Evolutionary conservation across 2,888 invertebrate genomes (phyloP).

Genomic region (Bunonema sp.): DNA sequence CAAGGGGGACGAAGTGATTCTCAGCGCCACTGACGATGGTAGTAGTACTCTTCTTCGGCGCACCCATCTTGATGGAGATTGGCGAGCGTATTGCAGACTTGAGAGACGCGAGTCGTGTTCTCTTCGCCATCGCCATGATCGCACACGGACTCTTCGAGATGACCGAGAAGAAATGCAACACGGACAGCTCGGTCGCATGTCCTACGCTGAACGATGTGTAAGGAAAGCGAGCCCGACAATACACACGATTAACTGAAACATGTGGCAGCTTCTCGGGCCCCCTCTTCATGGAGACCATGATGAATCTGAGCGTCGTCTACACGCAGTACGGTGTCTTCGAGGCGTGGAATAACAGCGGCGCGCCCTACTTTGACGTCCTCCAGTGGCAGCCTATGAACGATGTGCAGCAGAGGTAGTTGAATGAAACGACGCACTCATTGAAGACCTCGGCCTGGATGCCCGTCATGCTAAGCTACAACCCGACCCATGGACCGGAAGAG

Average conservation of each 20-base stretch:
- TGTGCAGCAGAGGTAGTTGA: neutral
- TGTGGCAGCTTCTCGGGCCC: too few relatives aligned
- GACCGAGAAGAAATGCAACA: neutral
- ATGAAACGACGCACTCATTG: neutral
- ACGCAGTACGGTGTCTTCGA: neutral
- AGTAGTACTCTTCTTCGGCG: neutral
- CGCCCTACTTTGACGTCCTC: conserved; percentile 1
- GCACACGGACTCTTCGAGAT: conserved; percentile 1
- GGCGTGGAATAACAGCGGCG: neutral
- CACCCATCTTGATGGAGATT: too few relatives aligned
- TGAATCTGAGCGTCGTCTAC: neutral
- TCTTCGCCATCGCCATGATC: neutral
- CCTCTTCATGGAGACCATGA: neutral
- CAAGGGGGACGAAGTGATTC: neutral
- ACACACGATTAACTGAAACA: neutral
- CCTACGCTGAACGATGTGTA: neutral
- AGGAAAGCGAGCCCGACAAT: neutral
- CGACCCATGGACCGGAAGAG: neutral
- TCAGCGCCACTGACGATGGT: neutral
- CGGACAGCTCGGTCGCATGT: too few relatives aligned
- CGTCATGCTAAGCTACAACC: neutral
- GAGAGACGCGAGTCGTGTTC: neutral
- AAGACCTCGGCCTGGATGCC: neutral
- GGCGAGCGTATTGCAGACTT: neutral
- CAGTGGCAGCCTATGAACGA: neutral